Evolutionary conservation across 2,888 invertebrate genomes (phyloP).

Genomic region (Yponomeuta plumbellus): DNA sequence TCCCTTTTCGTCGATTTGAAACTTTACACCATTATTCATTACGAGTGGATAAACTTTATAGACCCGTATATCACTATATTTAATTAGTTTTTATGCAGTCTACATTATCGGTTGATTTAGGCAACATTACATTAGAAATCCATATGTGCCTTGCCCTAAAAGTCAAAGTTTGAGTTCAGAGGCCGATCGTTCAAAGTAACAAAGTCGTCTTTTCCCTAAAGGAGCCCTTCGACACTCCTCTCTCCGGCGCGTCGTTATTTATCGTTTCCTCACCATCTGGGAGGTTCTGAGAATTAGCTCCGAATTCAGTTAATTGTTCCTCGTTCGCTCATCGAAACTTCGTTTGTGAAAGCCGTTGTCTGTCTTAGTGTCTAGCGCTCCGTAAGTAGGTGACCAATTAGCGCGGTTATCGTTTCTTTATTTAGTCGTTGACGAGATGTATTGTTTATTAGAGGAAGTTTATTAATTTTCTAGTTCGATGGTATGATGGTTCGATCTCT

Average conservation of each 20-base stretch:
- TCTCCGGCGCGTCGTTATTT: constrained; percentile 42
- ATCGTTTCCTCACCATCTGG: constrained; percentile 53
- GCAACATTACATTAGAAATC: neutral
- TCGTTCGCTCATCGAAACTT: neutral
- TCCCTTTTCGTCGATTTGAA: neutral
- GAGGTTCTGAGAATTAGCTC: constrained; percentile 2
- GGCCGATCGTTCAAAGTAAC: neutral
- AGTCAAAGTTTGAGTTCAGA: neutral
- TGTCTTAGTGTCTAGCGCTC: neutral
- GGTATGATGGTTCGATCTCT: neutral
- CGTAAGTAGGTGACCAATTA: constrained; percentile 13
- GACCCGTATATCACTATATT: too few relatives aligned
- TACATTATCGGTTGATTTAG: too few relatives aligned
- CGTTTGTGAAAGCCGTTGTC: constrained; percentile 11
- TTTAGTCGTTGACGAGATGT: neutral
- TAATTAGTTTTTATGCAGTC: too few relatives aligned
- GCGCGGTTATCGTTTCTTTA: neutral
- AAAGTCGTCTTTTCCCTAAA: neutral
- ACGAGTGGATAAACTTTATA: neutral
- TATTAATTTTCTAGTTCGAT: neutral
- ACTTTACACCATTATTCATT: neutral
- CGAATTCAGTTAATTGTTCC: constrained; percentile 12
- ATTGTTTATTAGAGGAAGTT: neutral
- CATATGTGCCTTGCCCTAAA: neutral
- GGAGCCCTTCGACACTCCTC: neutral